A percentile compares a stretch with the other conserved stretches of the same genome.
Conservation (phyloP, 92 coral and sea anemone genomes). For the Siderastrea radians region DNA sequence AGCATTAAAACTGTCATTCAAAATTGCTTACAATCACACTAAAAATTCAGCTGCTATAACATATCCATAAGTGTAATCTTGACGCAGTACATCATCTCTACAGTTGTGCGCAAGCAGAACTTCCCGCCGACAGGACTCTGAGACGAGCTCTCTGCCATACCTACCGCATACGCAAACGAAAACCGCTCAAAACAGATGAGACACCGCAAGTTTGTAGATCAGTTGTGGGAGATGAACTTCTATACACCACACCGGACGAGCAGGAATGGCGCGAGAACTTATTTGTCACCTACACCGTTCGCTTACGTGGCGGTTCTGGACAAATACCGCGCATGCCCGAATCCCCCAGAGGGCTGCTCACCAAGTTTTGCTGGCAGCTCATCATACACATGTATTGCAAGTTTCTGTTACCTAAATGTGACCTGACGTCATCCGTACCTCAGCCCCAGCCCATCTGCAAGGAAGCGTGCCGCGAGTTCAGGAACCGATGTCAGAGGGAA, state of each 20-base stretch:
- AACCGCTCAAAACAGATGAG: not conserved
- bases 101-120: conserved; percentile 23
- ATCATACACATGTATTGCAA: conserved; percentile 79
- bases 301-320: conserved; percentile 8
- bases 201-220: conserved; percentile 16
- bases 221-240: conserved; percentile 6
- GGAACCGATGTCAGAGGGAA: conserved; percentile 59
- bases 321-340: conserved; percentile 30
- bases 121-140: not conserved
- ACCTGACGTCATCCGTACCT: conserved; percentile 64
- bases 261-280: conserved; percentile 34
- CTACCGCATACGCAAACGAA: conserved; percentile 8
- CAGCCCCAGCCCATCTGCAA: conserved; percentile 86
- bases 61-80: too few relatives aligned
- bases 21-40: too few relatives aligned
- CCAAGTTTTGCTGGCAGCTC: conserved; percentile 37
- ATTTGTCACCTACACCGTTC: conserved; percentile 19
- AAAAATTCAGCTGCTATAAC: not conserved
- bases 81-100: not conserved
- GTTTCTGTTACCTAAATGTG: conserved; percentile 79
- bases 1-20: too few relatives aligned
- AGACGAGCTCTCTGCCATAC: conserved; percentile 7
- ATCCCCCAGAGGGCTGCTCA: conserved; percentile 12
- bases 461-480: conserved; percentile 81
- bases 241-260: conserved; percentile 27